Evolutionary conservation across 2,888 invertebrate species (phyloP).

Genomic region (Artemia sp.): DNA sequence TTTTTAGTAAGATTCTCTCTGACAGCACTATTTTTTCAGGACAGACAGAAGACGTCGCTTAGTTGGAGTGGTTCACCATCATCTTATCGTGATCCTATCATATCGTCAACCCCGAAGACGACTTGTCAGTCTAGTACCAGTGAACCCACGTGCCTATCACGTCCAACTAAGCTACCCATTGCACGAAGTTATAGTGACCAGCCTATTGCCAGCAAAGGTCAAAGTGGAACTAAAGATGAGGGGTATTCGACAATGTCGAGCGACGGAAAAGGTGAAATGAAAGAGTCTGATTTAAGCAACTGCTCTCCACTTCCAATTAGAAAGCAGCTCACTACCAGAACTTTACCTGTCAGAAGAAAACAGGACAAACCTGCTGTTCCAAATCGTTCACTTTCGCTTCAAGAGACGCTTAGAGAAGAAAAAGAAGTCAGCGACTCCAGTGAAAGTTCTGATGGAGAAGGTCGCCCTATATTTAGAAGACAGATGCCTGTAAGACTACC

Average conservation of each 20-base stretch:
- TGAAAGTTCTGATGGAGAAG: background rate
- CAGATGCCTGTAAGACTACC: background rate
- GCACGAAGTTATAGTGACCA: constrained; percentile 2
- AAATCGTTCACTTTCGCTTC: constrained; percentile 22
- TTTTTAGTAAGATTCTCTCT: too few relatives aligned
- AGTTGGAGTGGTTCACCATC: constrained; percentile 28
- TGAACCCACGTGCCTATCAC: background rate
- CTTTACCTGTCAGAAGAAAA: constrained; percentile 21
- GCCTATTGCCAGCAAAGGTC: constrained; percentile 17
- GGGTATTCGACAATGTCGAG: constrained; percentile 70
- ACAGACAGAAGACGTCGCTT: constrained; percentile 25
- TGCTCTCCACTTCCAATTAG: constrained; percentile 19
- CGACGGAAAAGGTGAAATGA: constrained; percentile 54
- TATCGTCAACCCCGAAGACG: too few relatives aligned
- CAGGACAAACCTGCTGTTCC: constrained; percentile 18
- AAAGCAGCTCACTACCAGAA: constrained; percentile 16
- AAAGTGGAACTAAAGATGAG: constrained; percentile 42
- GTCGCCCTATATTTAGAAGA: background rate
- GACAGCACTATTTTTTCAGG: background rate
- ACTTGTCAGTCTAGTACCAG: constrained; percentile 15
- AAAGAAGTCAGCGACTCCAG: constrained; percentile 47
- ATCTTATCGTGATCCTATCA: constrained; percentile 14
- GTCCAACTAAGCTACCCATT: constrained; percentile 1
- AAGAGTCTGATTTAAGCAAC: constrained; percentile 19
- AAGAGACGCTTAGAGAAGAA: constrained; percentile 40